A percentile compares a stretch with the other conserved stretches of the same genome.
These are phyloP conservation scores for Garrulus glandarius DNA, from an alignment of 2,797 vertebrate genomes.

Conservation along the genomic window DNA sequence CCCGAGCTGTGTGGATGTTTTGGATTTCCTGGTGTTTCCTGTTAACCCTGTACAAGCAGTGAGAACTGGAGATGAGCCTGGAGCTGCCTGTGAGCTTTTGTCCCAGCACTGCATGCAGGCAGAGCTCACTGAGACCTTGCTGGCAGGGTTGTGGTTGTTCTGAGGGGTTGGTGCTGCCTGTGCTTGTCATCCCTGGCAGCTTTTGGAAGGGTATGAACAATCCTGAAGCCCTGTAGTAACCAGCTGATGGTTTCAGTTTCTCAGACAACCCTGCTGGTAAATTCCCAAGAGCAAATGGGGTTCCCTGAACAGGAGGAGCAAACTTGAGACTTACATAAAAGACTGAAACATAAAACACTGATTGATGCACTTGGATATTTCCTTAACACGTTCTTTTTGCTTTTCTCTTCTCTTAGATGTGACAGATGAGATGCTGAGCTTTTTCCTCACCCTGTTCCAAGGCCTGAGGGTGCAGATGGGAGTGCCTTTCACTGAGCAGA, in stretches of 20 bases:
- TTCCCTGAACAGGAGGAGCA: neutral
- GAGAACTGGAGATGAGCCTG: neutral
- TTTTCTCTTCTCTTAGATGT: conserved; percentile 80
- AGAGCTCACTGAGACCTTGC: neutral
- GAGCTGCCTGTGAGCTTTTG: neutral
- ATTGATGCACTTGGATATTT: neutral
- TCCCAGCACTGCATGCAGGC: neutral
- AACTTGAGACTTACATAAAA: neutral
- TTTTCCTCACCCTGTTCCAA: conserved; percentile 96
- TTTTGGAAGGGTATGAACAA: neutral
- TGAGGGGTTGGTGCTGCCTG: neutral
- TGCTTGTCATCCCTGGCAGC: neutral
- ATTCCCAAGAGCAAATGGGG: neutral
- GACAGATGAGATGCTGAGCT: conserved; percentile 96
- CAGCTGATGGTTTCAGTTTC: neutral
- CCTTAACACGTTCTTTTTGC: neutral
- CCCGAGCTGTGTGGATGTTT: neutral
- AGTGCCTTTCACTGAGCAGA: conserved; percentile 94
- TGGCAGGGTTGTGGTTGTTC: neutral
- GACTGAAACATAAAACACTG: neutral
- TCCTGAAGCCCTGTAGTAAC: neutral
- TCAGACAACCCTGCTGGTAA: neutral
- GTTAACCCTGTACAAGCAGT: neutral
- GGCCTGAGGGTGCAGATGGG: conserved; percentile 97
- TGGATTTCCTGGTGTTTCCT: conserved; percentile 3